Base-by-base conservation (phyloP, 2,888 invertebrate species). In the Loripinus fragilis region DNA sequence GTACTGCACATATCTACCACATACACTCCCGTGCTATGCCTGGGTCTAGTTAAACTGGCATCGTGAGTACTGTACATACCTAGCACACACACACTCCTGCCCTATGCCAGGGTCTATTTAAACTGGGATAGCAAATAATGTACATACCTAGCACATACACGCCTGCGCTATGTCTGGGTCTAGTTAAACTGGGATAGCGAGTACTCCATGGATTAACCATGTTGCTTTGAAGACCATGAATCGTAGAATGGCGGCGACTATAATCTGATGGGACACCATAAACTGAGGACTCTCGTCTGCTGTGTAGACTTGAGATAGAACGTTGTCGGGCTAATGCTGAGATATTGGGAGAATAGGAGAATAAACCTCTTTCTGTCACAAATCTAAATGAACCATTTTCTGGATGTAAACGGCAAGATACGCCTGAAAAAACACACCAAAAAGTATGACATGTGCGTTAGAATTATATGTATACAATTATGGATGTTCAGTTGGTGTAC, bases 201-300 rank as follows among this genome's bases (percentile, higher is more conserved):
- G 85, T 76, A n/a, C 82, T 81, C 90, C 90, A 90, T 0, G 90
- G 90, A 12, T 86, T 86, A 28, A 90, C 78, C 28, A 89, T 78
- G 65, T 52, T 8, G 33, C 76, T 55, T 67, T 76, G 75, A n/a
- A 77, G 64, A 60, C 79, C 71, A 42, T 74, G 67, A 15, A 60
- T 25, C 10, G 38, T 55, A 35, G 73, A 42, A 52, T 71, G 41
- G 17, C 74, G 76, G 8, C 38, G 38, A 38, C 38, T 38, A 38
- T 38, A 38, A 38, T 38, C 38, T 38, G 38, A 50, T 65, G n/a
- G 68, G 68, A 12, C 60, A 55, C 2, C 76, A 28, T 17, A 25
- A 38, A 38, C 38, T 38, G 38, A 38, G 5, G 38, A 38, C 38
- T 38, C 38, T 38, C 38, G 38, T 8, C 38, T 5, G 5, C 38